A percentile compares a stretch with the other conserved stretches of the same genome.
Evolutionary conservation across 2,797 vertebrate species (phyloP).

Genomic region (Psittacula echo): DNA sequence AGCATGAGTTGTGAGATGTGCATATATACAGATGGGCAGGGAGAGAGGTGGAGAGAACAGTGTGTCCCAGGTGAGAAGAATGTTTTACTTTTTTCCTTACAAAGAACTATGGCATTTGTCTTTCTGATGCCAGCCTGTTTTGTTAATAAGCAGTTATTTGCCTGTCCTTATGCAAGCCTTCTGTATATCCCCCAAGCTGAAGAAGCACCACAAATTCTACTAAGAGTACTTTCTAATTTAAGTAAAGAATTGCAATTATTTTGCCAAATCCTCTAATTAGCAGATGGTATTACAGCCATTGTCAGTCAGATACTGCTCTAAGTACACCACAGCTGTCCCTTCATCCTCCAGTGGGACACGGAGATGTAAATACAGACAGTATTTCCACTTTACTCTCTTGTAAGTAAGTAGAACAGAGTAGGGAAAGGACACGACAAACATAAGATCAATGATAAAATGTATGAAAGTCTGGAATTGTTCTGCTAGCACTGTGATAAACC

Average conservation of each 20-base stretch:
- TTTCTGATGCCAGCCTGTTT: neutral
- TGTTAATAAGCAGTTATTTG: neutral
- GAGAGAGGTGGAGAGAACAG: neutral
- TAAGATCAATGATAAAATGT: neutral
- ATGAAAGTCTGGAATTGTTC: neutral
- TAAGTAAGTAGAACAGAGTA: neutral
- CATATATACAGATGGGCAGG: neutral
- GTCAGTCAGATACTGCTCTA: neutral
- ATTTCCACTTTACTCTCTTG: neutral
- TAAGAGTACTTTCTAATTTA: conserved; percentile 9
- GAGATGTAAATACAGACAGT: neutral
- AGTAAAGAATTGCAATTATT: conserved; percentile 29
- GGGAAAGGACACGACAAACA: neutral
- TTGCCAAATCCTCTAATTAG: conserved; percentile 30
- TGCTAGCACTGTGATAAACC: neutral
- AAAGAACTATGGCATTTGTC: neutral
- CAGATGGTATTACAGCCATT: neutral
- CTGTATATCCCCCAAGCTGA: neutral
- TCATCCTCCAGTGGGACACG: neutral
- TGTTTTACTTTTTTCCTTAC: neutral
- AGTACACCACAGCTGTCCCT: neutral
- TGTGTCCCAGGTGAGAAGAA: neutral
- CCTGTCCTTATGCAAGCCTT: neutral
- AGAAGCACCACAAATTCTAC: neutral
- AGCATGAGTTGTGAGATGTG: neutral